Percentiles rank a stretch among this genome's conserved stretches.
Conservation (phyloP, 2,797 vertebrate species). For the Falco naumanni region DNA sequence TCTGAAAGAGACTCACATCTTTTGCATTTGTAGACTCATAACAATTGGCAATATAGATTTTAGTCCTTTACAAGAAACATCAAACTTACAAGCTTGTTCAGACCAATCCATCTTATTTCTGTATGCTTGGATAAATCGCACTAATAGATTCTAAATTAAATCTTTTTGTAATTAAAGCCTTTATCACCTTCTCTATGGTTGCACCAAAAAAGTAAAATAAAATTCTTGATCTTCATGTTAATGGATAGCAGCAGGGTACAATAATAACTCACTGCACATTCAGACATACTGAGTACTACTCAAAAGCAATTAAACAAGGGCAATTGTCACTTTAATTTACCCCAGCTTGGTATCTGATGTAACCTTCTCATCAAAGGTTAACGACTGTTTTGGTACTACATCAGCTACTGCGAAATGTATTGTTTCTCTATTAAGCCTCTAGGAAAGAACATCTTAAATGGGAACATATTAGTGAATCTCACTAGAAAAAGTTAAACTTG, state of each 20-base stretch:
- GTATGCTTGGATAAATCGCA: conserved; percentile 30
- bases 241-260: conserved; percentile 5
- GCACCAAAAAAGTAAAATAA: conserved; percentile 9
- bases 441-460: conserved; percentile 19
- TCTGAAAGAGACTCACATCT: not conserved
- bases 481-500: not conserved
- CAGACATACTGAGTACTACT: conserved; percentile 19
- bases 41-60: not conserved
- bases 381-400: conserved; percentile 33
- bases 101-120: not conserved
- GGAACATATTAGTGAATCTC: not conserved
- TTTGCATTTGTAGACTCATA: not conserved
- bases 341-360: conserved; percentile 42
- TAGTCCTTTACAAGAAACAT: not conserved
- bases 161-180: conserved; percentile 58
- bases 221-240: conserved; percentile 22
- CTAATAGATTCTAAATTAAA: conserved; percentile 51
- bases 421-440: conserved; percentile 8
- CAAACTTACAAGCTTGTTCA: not conserved
- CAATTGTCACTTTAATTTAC: conserved; percentile 60
- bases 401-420: not conserved
- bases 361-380: conserved; percentile 54
- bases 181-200: conserved; percentile 35
- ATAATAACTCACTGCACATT: conserved; percentile 50
- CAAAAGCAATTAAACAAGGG: conserved; percentile 66